A percentile compares a stretch with the other conserved stretches of the same genome.
Conservation (phyloP, 2,797 vertebrate species). For the Eulemur rubriventer region DNA sequence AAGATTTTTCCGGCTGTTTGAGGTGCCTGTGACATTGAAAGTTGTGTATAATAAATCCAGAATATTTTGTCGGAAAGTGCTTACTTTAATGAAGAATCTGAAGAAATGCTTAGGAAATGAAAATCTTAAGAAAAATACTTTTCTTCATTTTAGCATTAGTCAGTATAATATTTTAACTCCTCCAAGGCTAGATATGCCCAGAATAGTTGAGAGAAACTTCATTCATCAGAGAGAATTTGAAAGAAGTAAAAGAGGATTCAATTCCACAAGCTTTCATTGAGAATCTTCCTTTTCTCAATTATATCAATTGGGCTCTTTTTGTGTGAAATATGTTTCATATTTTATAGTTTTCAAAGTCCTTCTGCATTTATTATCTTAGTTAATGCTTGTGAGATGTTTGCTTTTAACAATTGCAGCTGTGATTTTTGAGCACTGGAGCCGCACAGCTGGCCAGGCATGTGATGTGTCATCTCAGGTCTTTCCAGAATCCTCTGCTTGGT, state of each 20-base stretch:
- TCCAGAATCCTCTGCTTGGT: neutral
- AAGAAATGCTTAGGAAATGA: conserved; percentile 30
- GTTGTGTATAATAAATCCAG: neutral
- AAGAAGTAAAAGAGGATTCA: neutral
- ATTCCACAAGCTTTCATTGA: neutral
- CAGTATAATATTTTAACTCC: neutral
- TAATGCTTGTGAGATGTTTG: neutral
- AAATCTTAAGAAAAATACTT: neutral
- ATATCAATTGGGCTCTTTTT: neutral
- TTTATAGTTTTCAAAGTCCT: neutral
- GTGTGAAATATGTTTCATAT: neutral
- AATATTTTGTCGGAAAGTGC: neutral
- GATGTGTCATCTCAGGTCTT: neutral
- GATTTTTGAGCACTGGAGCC: neutral
- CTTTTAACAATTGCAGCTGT: neutral
- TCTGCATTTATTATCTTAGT: neutral
- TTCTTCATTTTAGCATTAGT: neutral
- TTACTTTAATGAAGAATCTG: conserved; percentile 38
- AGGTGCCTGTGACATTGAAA: neutral
- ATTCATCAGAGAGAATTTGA: neutral
- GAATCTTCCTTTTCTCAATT: neutral
- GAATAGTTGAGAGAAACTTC: neutral
- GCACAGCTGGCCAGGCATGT: neutral
- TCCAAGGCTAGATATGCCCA: neutral
- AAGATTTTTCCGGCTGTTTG: neutral